Base-by-base conservation (phyloP, 2,888 invertebrate species). In the Ceraclea dissimilis region DNA sequence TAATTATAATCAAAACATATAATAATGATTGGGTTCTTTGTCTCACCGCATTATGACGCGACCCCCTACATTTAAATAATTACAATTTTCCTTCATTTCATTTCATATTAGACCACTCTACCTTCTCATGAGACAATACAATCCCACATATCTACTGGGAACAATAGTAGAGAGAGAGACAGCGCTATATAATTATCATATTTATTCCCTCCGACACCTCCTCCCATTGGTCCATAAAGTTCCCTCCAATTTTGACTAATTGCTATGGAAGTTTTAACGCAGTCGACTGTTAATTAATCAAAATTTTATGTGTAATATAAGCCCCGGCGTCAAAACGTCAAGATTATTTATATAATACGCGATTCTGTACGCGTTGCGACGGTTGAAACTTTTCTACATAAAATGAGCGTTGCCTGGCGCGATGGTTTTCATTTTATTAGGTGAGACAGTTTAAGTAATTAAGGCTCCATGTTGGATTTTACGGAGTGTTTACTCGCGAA, bases 201-300 rank as follows among this genome's bases (percentile, higher is more conserved):
- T 26, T 17, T n/a, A 4, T 34, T 33, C 50, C 2, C 20, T 50
- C 50, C 5, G 6, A 34, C 50, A 34, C 50, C 49, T 49, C 50
- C 31, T 34, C 34, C 22, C 26, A 50, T 50, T 50, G 50, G 50
- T 20, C 50, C 18, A 34, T 34, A 50, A 31, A 34, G 33, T 50
- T 50, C 50, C 50, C 50, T 50, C 50, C 50, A 50, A 34, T 50
- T 50, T 50, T 34, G 50, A 34, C 50, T 50, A 50, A 50, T 50
- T 50, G 34, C 50, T 26, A 22, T 5, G 20, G 49, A 49, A 22
- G 22, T 49, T 49, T 49, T 49, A 49, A 19, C 21, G 20, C 4
- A 39, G 13, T 13, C 39, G 13, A 39, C 13, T 39, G 39, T 39
- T 39, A 39, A 39, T 39, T 39, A 39, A 39, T 39, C 39, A 39